A percentile compares a stretch with the other conserved stretches of the same genome.
Evolutionary conservation across 2,888 invertebrate genomes (phyloP).

Genomic region (Brenthis hecate): DNA sequence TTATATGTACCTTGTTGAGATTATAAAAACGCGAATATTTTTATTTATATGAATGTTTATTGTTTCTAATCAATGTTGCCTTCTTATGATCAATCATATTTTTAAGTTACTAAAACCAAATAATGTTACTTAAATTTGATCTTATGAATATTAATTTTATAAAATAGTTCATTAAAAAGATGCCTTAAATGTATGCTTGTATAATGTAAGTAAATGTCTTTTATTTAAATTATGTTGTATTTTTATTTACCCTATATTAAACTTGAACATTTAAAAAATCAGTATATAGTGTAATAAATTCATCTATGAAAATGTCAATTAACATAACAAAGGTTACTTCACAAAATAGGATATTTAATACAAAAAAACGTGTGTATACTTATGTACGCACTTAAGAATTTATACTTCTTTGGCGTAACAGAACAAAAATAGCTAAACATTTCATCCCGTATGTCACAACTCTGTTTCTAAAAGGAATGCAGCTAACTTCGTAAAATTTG

Average conservation of each 20-base stretch:
- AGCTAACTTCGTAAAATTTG: too few species aligned
- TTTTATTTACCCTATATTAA: neutral
- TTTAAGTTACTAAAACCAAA: constrained; percentile 16
- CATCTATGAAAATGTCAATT: too few species aligned
- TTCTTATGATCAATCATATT: constrained; percentile 14
- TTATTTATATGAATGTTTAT: constrained; percentile 35
- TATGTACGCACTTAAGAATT: too few species aligned
- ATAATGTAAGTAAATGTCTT: constrained; percentile 37
- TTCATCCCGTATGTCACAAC: too few species aligned
- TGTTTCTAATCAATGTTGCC: constrained; percentile 28
- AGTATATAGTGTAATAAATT: too few species aligned
- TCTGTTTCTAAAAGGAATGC: too few species aligned
- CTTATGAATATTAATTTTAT: constrained; percentile 20
- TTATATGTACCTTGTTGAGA: too few species aligned
- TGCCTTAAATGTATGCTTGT: constrained; percentile 46
- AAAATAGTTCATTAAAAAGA: constrained; percentile 18
- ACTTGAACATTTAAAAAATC: neutral
- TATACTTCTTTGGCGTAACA: too few species aligned
- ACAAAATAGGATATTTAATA: too few species aligned
- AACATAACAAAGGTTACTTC: too few species aligned
- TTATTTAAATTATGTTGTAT: constrained; percentile 8
- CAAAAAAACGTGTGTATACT: too few species aligned
- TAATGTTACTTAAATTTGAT: constrained; percentile 30
- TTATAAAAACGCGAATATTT: constrained; percentile 1
- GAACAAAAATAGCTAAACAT: too few species aligned